A percentile compares a stretch with the other conserved stretches of the same genome.
Conservation (phyloP, 2,797 vertebrate species). For the Molossus molossus region DNA sequence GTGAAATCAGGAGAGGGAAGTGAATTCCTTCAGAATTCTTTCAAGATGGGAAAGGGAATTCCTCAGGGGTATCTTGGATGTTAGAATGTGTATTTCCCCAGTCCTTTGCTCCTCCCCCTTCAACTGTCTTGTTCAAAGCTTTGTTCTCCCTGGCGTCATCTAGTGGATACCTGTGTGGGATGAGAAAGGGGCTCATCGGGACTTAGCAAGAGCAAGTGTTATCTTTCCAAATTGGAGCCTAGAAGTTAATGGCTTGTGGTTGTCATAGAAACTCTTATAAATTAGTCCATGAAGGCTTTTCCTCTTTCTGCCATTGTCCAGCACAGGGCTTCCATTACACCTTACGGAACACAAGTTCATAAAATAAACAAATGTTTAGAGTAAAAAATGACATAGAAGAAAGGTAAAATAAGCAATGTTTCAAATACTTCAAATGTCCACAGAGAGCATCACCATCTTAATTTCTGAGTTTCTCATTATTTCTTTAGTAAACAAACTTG, state of each 20-base stretch:
- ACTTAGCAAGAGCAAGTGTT: neutral
- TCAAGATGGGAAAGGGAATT: neutral
- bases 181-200: neutral
- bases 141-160: neutral
- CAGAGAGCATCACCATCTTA: neutral
- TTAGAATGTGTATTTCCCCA: neutral
- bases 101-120: neutral
- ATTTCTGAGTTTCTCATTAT: constrained; percentile 17
- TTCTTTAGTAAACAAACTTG: neutral
- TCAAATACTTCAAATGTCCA: neutral
- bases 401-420: neutral
- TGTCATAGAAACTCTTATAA: neutral
- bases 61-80: neutral
- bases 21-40: neutral
- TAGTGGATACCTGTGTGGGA: too few species aligned
- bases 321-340: neutral
- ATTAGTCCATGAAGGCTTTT: neutral
- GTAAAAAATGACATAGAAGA: neutral
- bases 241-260: neutral
- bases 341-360: neutral
- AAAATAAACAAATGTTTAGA: neutral
- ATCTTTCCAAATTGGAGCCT: neutral
- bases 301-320: neutral
- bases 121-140: neutral
- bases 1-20: neutral